Conservation (phyloP, 2,113 vertebrate genomes). For the Saccopteryx leptura region DNA sequence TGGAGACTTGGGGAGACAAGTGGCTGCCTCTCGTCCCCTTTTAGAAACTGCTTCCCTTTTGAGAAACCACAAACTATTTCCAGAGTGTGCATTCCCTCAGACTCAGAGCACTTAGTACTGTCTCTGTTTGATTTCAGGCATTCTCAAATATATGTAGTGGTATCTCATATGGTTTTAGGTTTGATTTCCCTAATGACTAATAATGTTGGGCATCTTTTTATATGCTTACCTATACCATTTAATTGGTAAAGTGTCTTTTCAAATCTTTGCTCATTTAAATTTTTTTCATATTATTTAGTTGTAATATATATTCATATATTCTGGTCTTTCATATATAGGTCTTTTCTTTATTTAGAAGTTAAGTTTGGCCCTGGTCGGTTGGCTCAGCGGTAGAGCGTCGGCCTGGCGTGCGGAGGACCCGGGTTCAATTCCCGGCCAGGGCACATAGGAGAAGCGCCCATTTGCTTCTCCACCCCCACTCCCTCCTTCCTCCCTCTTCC, state of each 20-base stretch:
- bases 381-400: too few species aligned
- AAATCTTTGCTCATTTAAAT: not conserved
- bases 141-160: not conserved
- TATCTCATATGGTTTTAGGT: not conserved
- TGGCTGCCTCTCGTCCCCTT: not conserved
- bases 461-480: too few species aligned
- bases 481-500: too few species aligned
- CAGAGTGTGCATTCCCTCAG: not conserved
- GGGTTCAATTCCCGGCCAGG: too few species aligned
- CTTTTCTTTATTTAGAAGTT: not conserved
- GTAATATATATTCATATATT: not conserved
- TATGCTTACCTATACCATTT: not conserved
- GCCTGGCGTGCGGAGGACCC: too few species aligned
- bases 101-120: not conserved
- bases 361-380: too few species aligned
- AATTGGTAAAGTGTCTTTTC: not conserved
- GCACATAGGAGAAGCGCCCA: too few species aligned
- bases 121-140: not conserved
- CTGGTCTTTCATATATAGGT: not conserved
- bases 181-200: slow-evolving; percentile 12
- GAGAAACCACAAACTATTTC: not conserved
- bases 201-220: not conserved
- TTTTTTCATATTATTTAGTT: not conserved
- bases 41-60: not conserved
- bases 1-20: not conserved